A percentile compares a stretch with the other conserved stretches of the same genome.
phyloP scores from a whole-genome alignment of 2,797 vertebrate genomes.

The Artibeus lituratus region DNA sequence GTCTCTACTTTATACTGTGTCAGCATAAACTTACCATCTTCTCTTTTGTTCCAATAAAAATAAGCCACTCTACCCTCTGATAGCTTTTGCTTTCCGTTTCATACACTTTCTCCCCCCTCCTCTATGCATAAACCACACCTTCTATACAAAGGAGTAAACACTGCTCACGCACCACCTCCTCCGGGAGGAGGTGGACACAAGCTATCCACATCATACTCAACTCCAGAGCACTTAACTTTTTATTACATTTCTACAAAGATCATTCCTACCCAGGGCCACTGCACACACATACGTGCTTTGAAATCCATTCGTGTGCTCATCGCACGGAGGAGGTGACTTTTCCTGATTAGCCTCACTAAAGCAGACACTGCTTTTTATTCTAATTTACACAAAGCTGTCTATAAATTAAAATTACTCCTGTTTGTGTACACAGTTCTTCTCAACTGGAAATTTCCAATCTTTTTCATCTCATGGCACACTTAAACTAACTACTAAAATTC shows the following conservation, averaged over 20 bases:
- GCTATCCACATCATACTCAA: neutral
- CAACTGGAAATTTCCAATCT: neutral
- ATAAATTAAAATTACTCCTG: neutral
- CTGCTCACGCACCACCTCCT: neutral
- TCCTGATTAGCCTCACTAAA: neutral
- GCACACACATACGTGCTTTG: neutral
- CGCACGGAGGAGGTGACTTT: neutral
- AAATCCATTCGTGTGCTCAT: neutral
- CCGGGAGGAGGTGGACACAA: neutral
- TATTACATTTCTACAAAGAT: neutral
- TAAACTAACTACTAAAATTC: neutral
- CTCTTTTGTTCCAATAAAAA: constrained; percentile 3
- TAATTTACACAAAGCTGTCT: neutral
- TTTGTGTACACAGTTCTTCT: neutral
- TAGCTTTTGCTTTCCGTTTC: neutral
- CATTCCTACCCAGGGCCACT: neutral
- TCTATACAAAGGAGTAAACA: neutral
- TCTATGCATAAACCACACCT: neutral
- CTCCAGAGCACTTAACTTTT: neutral
- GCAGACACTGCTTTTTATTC: neutral
- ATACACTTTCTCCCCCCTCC: neutral
- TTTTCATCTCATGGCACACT: neutral
- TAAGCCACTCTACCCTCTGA: neutral
- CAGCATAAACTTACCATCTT: neutral
- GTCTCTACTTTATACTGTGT: neutral